Evolutionary conservation across 2,888 invertebrate genomes (phyloP).

Genomic region (Alsophila aescularia): DNA sequence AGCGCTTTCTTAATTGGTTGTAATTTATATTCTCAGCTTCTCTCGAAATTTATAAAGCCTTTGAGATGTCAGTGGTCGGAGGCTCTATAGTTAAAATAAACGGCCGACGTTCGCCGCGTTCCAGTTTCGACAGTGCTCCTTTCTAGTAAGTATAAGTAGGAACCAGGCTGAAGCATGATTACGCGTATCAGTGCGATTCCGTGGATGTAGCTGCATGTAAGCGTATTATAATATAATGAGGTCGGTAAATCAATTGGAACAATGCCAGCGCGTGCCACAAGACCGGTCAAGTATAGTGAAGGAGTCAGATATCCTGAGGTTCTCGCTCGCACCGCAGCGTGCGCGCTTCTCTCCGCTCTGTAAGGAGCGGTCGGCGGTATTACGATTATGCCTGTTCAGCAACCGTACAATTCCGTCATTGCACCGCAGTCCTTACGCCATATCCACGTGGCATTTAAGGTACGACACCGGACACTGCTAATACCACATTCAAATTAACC

Average conservation of each 20-base stretch:
- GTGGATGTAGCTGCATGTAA: conserved; percentile 52
- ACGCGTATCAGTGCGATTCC: conserved; percentile 40
- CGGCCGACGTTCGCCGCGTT: conserved; percentile 44
- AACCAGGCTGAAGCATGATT: conserved; percentile 27
- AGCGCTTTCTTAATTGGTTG: conserved; percentile 39
- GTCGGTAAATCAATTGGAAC: conserved; percentile 70
- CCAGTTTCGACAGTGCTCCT: conserved; percentile 51
- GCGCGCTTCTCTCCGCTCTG: conserved; percentile 48
- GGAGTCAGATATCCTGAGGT: conserved; percentile 64
- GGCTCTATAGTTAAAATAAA: conserved; percentile 45
- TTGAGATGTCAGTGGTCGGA: conserved; percentile 42
- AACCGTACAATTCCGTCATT: conserved; percentile 64
- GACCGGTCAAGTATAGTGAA: conserved; percentile 74
- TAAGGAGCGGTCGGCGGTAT: conserved; percentile 55
- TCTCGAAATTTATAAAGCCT: conserved; percentile 41
- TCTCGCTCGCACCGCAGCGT: conserved; percentile 59
- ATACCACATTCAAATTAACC: conserved; percentile 69
- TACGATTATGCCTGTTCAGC: conserved; percentile 63
- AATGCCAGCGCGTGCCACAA: conserved; percentile 80
- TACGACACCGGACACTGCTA: conserved; percentile 66
- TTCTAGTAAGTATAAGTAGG: conserved; percentile 40
- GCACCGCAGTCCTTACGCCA: conserved; percentile 55
- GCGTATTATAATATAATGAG: conserved; percentile 65
- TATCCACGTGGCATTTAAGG: conserved; percentile 40
- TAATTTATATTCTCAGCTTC: conserved; percentile 37